Base-by-base conservation (phyloP, 2,113 vertebrate genomes). In the Lepus timidus region DNA sequence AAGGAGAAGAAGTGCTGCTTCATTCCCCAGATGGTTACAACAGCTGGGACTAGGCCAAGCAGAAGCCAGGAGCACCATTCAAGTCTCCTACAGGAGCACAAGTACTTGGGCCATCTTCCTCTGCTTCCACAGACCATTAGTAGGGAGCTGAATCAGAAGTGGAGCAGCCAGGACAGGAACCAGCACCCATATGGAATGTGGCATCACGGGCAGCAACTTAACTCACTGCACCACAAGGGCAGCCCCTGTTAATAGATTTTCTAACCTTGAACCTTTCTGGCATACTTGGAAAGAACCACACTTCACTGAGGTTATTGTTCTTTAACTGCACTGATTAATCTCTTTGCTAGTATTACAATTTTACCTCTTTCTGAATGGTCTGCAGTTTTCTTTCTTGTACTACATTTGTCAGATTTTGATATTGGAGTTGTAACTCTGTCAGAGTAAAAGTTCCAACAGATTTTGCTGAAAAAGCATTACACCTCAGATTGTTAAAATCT, bases 391-490 rank as follows among this genome's bases (percentile, higher is more conserved):
- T 73, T 73, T 70, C 67, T 25, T 58, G 55, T 87, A 22, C 51
- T 52, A 7, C 16, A 10, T 44, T 74, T 79, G 51, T 55, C 68
- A 80, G 67, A 52, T 88, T 70, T 95, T 85, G 67, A 49, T 81
- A 44, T 76, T 88, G 39, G 70, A 87, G 25, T 80, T 91, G 33
- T n/a, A 94, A 51, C n/a, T 81, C 73, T 86, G 49, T 75, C 61
- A 91, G n/a, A 80, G 65, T 8, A 3, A 90, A 74, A 23, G 84
- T 85, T 87, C 65, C 11, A 61, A 82, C 19, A 81, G 51, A 76
- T 55, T 84, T 88, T 88, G 29, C 73, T 9, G 67, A 61, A 80
- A 79, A 71, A 84, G 64, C 36, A 70, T 90, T 80, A 49, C 23
- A 23, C n/a, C n/a, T 27, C n/a, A 88, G 78, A 70, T 88, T 75